Evolutionary conservation across 2,797 vertebrate genomes (phyloP).

Genomic region (Falco novaeseelandiae): DNA sequence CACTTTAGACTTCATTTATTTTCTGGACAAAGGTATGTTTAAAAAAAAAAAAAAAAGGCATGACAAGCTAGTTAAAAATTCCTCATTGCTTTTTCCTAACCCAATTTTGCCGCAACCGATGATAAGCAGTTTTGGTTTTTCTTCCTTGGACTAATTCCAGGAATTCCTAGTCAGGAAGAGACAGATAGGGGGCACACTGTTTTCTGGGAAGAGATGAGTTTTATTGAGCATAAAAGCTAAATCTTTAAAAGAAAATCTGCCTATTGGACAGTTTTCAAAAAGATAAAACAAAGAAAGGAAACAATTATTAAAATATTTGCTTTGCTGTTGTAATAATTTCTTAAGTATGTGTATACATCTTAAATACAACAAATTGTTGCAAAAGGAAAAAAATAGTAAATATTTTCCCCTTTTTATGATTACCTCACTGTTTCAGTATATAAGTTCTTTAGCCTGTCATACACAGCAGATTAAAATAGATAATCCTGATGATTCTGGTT

Average conservation of each 20-base stretch:
- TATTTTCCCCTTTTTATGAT: neutral
- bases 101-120: neutral
- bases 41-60: neutral
- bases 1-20: neutral
- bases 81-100: neutral
- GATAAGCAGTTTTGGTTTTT: neutral
- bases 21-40: neutral
- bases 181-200: neutral
- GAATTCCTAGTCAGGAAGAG: neutral
- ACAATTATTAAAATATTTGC: neutral
- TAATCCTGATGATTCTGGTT: neutral
- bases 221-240: neutral
- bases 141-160: neutral
- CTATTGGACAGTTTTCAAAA: neutral
- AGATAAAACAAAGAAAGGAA: neutral
- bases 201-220: neutral
- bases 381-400: neutral
- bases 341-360: neutral
- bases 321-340: neutral
- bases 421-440: neutral
- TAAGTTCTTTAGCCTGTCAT: neutral
- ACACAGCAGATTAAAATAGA: neutral
- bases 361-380: neutral
- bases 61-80: neutral
- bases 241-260: neutral